Base-by-base conservation (phyloP, 2,797 vertebrate species). In the Scolopax bukidnonensis region DNA sequence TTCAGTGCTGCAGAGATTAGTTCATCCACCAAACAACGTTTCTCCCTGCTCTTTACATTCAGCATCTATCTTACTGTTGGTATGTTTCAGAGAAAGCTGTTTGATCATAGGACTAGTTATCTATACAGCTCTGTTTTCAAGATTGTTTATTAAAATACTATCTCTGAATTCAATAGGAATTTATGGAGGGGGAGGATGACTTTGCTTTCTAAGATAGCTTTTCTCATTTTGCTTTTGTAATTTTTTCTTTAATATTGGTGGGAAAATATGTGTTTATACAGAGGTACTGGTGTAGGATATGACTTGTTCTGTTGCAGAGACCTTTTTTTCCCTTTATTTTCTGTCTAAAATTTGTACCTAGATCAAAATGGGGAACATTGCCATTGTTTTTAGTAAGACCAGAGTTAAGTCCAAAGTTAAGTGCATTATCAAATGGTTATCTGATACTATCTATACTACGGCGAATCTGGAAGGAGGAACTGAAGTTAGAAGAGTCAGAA, bases 141-240 rank as follows among this genome's bases (percentile, higher is more conserved):
- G 57, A 84, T 57, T 87, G 70, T 91, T 91, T 93, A 60, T 82
- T 95, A 71, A 94, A 96, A 91, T 65, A 57, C 23, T 88, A 17
- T 69, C 75, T 82, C 74, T 83, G 74, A 90, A 90, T 84, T 90
- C 43, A 84, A 2, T 40, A 74, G 69, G 59, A 84, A 83, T 95
- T 95, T 78, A 69, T 24, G 59, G 76, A 94, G 82, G 65, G 59
- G 50, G 67, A 83, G 67, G 36, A 80, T 56, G 12, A 57, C 67
- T 91, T 90, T 92, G 45, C 27, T 32, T 92, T 53, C 75, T 65
- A 68, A 83, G 18, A 80, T 11, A 83, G 41, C 14, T 85, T 83
- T 94, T 78, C 68, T 80, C 54, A n/a, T 79, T 92, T 93, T 71
- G 56, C 43, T 90, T 65, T 43, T 47, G 50, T 75, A 81, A 77